Conservation (phyloP, 1,140 invertebrate species). For the Neodiprion fabricii region DNA sequence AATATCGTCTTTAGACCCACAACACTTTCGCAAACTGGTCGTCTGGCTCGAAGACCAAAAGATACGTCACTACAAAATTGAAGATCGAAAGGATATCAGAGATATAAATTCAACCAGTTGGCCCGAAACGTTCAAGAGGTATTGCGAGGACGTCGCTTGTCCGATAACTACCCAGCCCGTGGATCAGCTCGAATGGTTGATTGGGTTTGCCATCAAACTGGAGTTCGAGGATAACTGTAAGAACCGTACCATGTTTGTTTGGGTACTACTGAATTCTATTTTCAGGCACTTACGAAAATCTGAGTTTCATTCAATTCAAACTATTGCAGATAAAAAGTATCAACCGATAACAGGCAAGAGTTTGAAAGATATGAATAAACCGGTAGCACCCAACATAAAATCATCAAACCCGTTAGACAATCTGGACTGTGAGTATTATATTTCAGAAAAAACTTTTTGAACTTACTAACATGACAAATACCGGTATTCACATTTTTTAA, state of each 20-base stretch:
- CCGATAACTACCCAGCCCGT: constrained; percentile 59
- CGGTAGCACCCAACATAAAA: constrained; percentile 70
- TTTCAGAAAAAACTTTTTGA: constrained; percentile 16
- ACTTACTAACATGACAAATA: constrained; percentile 8
- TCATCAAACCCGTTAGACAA: constrained; percentile 84
- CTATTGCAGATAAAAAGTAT: constrained; percentile 76
- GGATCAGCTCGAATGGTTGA: constrained; percentile 85
- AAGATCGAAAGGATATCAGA: constrained; percentile 77
- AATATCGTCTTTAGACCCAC: constrained; percentile 67
- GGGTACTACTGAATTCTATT: constrained; percentile 18
- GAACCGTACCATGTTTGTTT: constrained; percentile 30
- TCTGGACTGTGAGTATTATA: constrained; percentile 78
- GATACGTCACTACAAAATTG: constrained; percentile 87
- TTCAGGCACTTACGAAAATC: constrained; percentile 20
- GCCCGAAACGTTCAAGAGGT: constrained; percentile 76
- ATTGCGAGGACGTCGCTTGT: constrained; percentile 77
- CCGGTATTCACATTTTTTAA: constrained; percentile 42
- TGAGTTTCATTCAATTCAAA: constrained; percentile 35
- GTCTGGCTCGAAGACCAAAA: constrained; percentile 95
- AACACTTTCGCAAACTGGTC: constrained; percentile 80
- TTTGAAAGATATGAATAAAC: constrained; percentile 59
- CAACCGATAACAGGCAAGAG: constrained; percentile 70
- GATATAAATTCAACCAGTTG: constrained; percentile 71
- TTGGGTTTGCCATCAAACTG: constrained; percentile 81
- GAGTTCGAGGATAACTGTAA: constrained; percentile 85